Conservation (phyloP, 2,888 invertebrate genomes). For the Drosophila mulleri region DNA sequence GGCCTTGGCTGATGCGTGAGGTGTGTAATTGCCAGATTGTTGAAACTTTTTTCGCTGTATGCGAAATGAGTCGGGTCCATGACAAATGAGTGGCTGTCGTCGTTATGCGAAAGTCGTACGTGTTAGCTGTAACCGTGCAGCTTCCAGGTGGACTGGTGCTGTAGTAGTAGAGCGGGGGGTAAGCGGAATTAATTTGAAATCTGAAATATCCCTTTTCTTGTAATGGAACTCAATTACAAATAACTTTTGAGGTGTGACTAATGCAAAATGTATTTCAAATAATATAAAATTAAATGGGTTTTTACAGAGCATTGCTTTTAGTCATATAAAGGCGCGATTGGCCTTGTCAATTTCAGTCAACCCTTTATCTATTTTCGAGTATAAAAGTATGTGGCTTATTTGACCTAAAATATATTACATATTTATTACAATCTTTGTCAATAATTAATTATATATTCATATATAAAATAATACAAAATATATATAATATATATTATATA, state of each 20-base stretch:
- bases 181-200: slow-evolving; percentile 8
- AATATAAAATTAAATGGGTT: background rate
- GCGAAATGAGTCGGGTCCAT: slow-evolving; percentile 53
- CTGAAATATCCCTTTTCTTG: background rate
- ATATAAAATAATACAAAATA: too few relatives aligned
- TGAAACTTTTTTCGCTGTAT: slow-evolving; percentile 48
- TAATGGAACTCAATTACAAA: background rate
- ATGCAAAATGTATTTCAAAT: background rate
- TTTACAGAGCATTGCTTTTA: background rate
- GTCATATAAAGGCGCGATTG: background rate
- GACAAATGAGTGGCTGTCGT: slow-evolving; percentile 69
- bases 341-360: background rate
- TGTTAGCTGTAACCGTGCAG: slow-evolving; percentile 34
- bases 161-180: background rate
- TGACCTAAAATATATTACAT: background rate
- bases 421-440: too few relatives aligned
- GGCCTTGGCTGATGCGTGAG: slow-evolving; percentile 38
- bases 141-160: slow-evolving; percentile 12
- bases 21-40: slow-evolving; percentile 74
- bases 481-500: too few relatives aligned
- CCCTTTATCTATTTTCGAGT: background rate
- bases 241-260: background rate
- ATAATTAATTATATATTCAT: too few relatives aligned
- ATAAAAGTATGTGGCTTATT: background rate
- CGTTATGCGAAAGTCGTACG: slow-evolving; percentile 23